Evolutionary conservation across 2,797 vertebrate species (phyloP), one percentile per base, ranked within the genome.

Genomic region (Oryzias dopingdopingensis): DNA sequence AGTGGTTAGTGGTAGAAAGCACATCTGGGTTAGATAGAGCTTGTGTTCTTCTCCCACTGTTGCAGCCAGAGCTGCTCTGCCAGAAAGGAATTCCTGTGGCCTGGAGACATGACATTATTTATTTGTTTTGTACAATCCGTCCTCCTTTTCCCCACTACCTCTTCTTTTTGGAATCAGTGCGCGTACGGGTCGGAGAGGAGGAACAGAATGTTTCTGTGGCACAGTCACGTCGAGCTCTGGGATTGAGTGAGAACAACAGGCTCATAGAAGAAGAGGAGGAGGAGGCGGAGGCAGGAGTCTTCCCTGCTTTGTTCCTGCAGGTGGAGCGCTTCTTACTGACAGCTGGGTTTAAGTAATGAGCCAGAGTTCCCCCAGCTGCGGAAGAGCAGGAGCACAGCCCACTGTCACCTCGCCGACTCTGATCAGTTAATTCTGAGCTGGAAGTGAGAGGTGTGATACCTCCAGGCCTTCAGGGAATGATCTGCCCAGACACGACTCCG

Each of bases 191-290:
- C 79, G 77, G 86, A 84, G 91, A 88, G 78, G 89, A 81, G 89
- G 94, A 94, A 95, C 94, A 94, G 91, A 95, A 94, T 95, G 93
- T 95, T 92, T 93, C 91, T 91, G 90, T 94, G 93, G 93, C 92
- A 89, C 75, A 73, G 79, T 71, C 74, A 76, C 79, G 85, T 75
- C 61, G 59, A 87, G 85, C 82, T 81, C 17, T 72, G 86, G 84
- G 88, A 87, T 71, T 46, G 70, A 26, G 65, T 56, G 76, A 76
- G 83, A 84, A 83, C 70, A 86, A 86, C 86, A 82, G 70, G 74
- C 81, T 83, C 80, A 74, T 62, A 84, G 74, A 83, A 66, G 51
- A 40, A 3, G 3, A 24, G 6, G 24, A 13, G 14, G 18, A 51
- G 4, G 22, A 41, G 43, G 43, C 26, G 17, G 0, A n/a, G 29